phyloP scores from a whole-genome alignment of 2,888 invertebrate genomes.

The Gnatocerus cornutus region DNA sequence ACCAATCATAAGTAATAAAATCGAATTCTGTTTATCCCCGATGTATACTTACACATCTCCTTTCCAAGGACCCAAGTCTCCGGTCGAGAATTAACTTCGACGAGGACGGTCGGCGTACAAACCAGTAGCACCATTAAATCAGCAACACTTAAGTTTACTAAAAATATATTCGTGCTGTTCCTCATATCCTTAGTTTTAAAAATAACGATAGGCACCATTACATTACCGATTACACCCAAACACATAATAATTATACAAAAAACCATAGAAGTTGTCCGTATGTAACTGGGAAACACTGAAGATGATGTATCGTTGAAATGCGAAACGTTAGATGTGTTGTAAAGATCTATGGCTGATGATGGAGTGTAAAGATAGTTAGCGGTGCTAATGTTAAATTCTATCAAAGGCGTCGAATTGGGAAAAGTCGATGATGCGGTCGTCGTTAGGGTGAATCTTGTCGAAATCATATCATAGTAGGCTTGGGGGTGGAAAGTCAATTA shows the following conservation, averaged over 20 bases:
- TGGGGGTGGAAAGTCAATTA: slow-evolving; percentile 36
- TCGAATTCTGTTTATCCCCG: slow-evolving; percentile 12
- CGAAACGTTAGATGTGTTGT: slow-evolving; percentile 56
- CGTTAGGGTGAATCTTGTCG: slow-evolving; percentile 61
- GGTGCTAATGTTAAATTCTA: slow-evolving; percentile 59
- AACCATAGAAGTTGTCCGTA: slow-evolving; percentile 90
- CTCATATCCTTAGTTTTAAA: slow-evolving; percentile 94
- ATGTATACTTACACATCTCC: slow-evolving; percentile 89
- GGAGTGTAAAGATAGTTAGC: slow-evolving; percentile 63
- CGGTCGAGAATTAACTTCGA: slow-evolving; percentile 93
- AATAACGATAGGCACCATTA: slow-evolving; percentile 95
- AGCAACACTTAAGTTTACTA: slow-evolving; percentile 94
- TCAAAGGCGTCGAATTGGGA: slow-evolving; percentile 56
- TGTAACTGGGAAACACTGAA: slow-evolving; percentile 84
- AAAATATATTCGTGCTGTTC: slow-evolving; percentile 95
- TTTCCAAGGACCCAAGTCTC: slow-evolving; percentile 95
- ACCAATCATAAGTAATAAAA: slow-evolving; percentile 21
- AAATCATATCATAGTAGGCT: slow-evolving; percentile 67
- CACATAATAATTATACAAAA: slow-evolving; percentile 92
- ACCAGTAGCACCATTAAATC: slow-evolving; percentile 93
- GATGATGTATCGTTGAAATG: slow-evolving; percentile 61
- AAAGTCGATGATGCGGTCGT: slow-evolving; percentile 49
- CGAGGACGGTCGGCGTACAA: slow-evolving; percentile 93
- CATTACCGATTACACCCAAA: slow-evolving; percentile 92
- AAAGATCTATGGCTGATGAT: slow-evolving; percentile 53